Evolutionary conservation across 2,888 invertebrate genomes (phyloP).

Genomic region (Nymphalis urticae): DNA sequence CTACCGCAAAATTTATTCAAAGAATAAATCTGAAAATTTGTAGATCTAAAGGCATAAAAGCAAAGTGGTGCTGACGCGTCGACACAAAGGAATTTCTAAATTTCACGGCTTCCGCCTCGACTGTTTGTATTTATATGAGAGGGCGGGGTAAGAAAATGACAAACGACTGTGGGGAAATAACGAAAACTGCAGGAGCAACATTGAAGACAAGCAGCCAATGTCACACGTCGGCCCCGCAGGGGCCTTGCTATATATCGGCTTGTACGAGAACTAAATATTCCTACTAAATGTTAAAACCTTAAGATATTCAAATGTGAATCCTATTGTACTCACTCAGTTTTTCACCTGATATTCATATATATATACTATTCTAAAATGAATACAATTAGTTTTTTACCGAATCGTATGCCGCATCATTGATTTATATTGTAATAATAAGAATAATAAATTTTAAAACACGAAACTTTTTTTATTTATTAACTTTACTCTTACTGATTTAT

Average conservation of each 20-base stretch:
- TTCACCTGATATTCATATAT: not conserved
- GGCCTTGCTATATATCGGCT: constrained; percentile 12
- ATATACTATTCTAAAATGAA: too few species aligned
- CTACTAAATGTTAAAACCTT: not conserved
- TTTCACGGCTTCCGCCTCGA: constrained; percentile 79
- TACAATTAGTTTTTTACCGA: too few species aligned
- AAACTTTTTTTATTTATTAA: too few species aligned
- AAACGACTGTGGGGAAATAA: constrained; percentile 60
- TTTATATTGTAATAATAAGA: too few species aligned
- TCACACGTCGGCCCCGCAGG: constrained; percentile 48
- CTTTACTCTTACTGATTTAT: too few species aligned
- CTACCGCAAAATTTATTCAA: constrained; percentile 81
- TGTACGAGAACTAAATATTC: not conserved
- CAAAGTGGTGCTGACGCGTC: constrained; percentile 76
- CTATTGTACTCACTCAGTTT: not conserved
- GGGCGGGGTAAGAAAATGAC: constrained; percentile 74
- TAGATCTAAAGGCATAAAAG: constrained; percentile 78
- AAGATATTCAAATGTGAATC: not conserved
- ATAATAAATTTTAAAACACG: too few species aligned
- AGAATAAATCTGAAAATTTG: constrained; percentile 82
- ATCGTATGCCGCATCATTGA: too few species aligned
- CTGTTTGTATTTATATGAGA: constrained; percentile 79
- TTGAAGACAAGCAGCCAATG: constrained; percentile 48
- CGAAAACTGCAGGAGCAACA: constrained; percentile 42
- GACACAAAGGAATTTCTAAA: constrained; percentile 81